Conservation (phyloP, 2,797 vertebrate species). For the Hoplostethus atlanticus region DNA sequence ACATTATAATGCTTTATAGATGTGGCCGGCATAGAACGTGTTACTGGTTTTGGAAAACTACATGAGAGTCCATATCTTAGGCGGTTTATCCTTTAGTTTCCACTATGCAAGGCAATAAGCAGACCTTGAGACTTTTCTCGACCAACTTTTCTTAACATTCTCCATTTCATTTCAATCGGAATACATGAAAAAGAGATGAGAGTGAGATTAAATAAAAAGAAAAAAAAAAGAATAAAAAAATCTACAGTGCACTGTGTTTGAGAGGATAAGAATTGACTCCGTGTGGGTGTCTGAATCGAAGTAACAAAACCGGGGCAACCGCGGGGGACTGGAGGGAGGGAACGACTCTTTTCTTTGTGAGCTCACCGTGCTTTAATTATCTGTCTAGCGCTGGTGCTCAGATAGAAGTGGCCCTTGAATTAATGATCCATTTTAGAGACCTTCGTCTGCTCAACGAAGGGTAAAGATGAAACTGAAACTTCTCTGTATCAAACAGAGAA, state of each 20-base stretch:
- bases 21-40: neutral
- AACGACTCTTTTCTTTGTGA: conserved; percentile 52
- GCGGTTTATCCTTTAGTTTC: neutral
- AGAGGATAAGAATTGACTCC: conserved; percentile 7
- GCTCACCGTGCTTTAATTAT: conserved; percentile 58
- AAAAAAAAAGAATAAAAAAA: conserved; percentile 19
- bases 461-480: neutral
- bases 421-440: conserved; percentile 57
- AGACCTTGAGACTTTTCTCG: conserved; percentile 23
- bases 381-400: conserved; percentile 31
- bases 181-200: conserved; percentile 27
- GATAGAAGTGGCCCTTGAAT: conserved; percentile 44
- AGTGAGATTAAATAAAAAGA: conserved; percentile 19
- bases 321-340: conserved; percentile 18
- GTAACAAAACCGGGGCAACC: conserved; percentile 22
- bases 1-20: neutral
- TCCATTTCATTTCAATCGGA: conserved; percentile 27
- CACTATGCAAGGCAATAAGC: conserved; percentile 27
- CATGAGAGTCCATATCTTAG: neutral
- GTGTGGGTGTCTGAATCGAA: conserved; percentile 10
- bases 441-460: conserved; percentile 27
- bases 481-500: neutral
- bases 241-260: conserved; percentile 8
- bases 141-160: neutral
- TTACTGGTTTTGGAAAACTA: neutral